Evolutionary conservation across 2,888 invertebrate genomes (phyloP), one percentile per base, ranked within the genome.

Genomic region (Lucinisca nassula): DNA sequence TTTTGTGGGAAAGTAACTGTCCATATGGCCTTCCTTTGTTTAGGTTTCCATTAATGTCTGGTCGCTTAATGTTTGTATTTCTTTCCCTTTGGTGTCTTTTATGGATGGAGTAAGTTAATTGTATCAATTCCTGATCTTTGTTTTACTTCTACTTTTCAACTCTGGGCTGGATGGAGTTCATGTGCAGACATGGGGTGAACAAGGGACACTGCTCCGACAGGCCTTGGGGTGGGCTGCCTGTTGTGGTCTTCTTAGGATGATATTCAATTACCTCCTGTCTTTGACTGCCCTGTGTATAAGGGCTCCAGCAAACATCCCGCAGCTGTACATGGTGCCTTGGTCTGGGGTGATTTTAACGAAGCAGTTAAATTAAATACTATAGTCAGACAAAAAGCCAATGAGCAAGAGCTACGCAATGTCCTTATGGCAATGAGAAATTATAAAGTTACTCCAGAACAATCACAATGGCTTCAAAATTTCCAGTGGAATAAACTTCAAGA

Each of bases 171-270:
- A 87, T 87, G 87, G 84, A 87, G 37, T 81, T 79, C 35, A 27
- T 58, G 37, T 81, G 84, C 61, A 6, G 40, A 0, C 61, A 67
- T 87, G 84, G 81, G 17, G 49, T 81, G 32, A 24, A 35, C 0
- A 21, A 3, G n/a, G 3, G 21, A n/a, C n/a, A n/a, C n/a, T n/a
- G n/a, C n/a, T n/a, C n/a, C n/a, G n/a, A n/a, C n/a, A n/a, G n/a
- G n/a, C n/a, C n/a, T n/a, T n/a, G 1, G 87, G 87, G 84, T 32
- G 78, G 84, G 10, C 30, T 86, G 6, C 88, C 88, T 27, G 81
- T 88, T 75, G 85, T 85, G 17, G 67, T 87, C 6, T 85, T 87
- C 49, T 61, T 87, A 10, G 84, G 85, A 87, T 40, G 87, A 81
- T 70, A 75, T 82, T 6, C 87, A 87, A 74, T 75, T 84, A n/a